These are phyloP conservation scores for Hippocampus zosterae DNA, from an alignment of 2,113 vertebrate genomes.

Conservation along the genomic window DNA sequence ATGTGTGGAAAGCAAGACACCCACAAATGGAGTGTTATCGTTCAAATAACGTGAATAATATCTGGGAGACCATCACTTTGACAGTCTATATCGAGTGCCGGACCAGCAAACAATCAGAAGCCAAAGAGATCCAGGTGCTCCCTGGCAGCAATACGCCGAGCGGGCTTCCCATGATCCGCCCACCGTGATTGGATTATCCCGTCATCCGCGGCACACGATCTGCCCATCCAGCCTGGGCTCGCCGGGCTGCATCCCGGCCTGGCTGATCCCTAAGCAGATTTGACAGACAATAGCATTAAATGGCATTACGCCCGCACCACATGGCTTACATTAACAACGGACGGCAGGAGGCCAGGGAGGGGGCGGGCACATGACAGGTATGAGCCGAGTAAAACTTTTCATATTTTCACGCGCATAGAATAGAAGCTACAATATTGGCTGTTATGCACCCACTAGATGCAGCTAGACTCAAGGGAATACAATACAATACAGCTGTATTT, in stretches of 20 bases:
- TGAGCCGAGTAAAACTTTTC: neutral
- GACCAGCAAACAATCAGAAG: neutral
- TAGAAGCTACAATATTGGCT: too few relatives aligned
- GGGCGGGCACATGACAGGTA: constrained; percentile 5
- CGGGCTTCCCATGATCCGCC: constrained; percentile 52
- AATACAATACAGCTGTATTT: too few relatives aligned
- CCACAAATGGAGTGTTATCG: neutral
- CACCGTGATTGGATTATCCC: constrained; percentile 60
- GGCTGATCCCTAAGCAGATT: constrained; percentile 61
- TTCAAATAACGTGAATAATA: neutral
- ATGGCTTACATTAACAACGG: constrained; percentile 51
- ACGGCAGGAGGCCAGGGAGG: neutral
- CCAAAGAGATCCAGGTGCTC: constrained; percentile 14
- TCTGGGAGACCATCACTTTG: neutral
- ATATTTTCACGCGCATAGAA: too few relatives aligned
- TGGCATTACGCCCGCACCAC: constrained; percentile 53
- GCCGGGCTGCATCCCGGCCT: constrained; percentile 29
- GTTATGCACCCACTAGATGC: too few relatives aligned
- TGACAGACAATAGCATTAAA: constrained; percentile 57
- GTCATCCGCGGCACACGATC: constrained; percentile 50
- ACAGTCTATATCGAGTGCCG: neutral
- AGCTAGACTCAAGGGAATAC: too few relatives aligned
- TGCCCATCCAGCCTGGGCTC: constrained; percentile 42
- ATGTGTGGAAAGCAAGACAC: neutral
- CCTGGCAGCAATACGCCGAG: constrained; percentile 16